Evolutionary conservation across 1,140 invertebrate species (phyloP), one percentile per base, ranked within the genome.

Genomic region (Ceratina calcarata): DNA sequence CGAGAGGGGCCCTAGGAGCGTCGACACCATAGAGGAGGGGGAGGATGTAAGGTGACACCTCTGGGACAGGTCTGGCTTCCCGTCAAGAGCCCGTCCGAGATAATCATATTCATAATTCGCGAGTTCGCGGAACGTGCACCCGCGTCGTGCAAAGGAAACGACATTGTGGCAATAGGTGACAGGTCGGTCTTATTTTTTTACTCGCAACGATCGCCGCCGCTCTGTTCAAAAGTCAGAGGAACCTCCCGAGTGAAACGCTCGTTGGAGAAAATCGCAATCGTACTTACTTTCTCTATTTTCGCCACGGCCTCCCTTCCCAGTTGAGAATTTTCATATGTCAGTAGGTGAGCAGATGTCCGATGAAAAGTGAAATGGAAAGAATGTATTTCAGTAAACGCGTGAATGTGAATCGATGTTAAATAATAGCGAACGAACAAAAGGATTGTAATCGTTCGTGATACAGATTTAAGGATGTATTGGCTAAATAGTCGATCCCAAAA

Each of bases 81-180:
- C 90, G 87, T 90, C 90, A 90, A 88, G 86, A 89, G 83, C 84
- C 86, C 87, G 87, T 90, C 88, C 86, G 85, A 91, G 88, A 90
- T 91, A 90, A 91, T 91, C 89, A 88, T 87, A 89, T 91, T 89
- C 89, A 91, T 91, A 90, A 90, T 91, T 91, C 89, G 90, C 90
- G 86, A 88, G 73, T 91, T 91, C 90, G 89, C 88, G 86, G 89
- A 91, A 91, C 86, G 82, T 75, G 80, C 84, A 67, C 70, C 82
- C 73, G 83, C 79, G 68, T 65, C 60, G 79, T 77, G 81, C 78
- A 57, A 71, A 78, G n/a, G 55, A 7, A 71, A 67, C 53, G 61
- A 66, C 74, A 53, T 73, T 71, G 49, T 57, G 68, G 67, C 79
- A 62, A 71, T 81, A 66, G 64, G 72, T 57, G 66, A 71, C 72